Percentiles rank a stretch among this genome's conserved stretches.
phyloP scores from a whole-genome alignment of 2,113 vertebrate species.

The Fregetta grallaria region DNA sequence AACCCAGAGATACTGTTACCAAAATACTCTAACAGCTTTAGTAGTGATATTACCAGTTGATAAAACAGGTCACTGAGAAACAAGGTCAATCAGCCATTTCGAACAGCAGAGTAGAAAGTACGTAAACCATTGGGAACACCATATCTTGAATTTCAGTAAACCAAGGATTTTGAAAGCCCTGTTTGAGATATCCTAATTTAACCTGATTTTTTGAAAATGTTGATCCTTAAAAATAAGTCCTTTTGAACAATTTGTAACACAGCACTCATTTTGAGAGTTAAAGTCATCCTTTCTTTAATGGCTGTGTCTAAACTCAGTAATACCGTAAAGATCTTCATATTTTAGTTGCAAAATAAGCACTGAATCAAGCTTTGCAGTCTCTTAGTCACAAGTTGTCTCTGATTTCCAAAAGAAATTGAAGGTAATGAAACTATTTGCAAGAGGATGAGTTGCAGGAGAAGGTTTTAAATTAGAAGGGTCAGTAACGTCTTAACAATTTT shows the following conservation, averaged over 20 bases:
- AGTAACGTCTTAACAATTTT: constrained; percentile 22
- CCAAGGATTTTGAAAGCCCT: background rate
- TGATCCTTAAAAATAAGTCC: background rate
- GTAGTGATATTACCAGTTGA: background rate
- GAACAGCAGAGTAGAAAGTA: background rate
- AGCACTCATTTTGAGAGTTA: background rate
- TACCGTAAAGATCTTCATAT: background rate
- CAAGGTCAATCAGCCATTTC: background rate
- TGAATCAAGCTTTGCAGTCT: background rate
- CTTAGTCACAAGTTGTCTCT: background rate
- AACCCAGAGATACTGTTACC: background rate
- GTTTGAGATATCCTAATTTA: background rate
- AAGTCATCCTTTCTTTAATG: background rate
- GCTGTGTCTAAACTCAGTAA: background rate
- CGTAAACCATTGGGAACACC: background rate
- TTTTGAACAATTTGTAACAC: background rate
- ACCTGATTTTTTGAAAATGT: background rate
- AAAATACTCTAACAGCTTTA: background rate
- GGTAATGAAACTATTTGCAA: constrained; percentile 8
- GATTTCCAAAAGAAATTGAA: constrained; percentile 6
- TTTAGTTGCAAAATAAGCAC: background rate
- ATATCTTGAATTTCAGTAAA: background rate
- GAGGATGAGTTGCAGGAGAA: background rate
- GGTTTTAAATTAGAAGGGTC: constrained; percentile 8
- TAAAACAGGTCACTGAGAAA: background rate